Percentiles rank a stretch among this genome's conserved stretches.
Evolutionary conservation across 2,888 invertebrate genomes (phyloP).

Genomic region (Agrotis segetum): DNA sequence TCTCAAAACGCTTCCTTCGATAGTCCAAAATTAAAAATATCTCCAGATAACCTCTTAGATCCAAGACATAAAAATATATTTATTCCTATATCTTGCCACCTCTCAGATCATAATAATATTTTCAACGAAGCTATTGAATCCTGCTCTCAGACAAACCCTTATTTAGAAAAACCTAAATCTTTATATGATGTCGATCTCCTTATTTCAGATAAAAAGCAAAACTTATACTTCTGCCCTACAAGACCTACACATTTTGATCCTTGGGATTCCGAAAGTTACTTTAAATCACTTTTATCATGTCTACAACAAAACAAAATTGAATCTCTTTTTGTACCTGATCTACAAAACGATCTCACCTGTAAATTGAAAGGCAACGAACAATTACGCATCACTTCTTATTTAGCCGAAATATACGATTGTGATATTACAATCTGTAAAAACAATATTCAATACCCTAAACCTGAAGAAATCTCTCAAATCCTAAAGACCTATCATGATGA

Average conservation of each 20-base stretch:
- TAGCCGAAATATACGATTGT: slow-evolving; percentile 65
- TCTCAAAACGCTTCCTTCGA: slow-evolving; percentile 48
- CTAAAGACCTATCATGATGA: slow-evolving; percentile 67
- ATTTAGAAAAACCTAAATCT: slow-evolving; percentile 56
- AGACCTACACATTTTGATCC: slow-evolving; percentile 63
- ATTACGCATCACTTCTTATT: slow-evolving; percentile 59
- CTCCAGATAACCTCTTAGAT: slow-evolving; percentile 33
- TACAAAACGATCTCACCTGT: slow-evolving; percentile 59
- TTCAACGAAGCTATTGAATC: slow-evolving; percentile 60
- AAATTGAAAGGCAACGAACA: slow-evolving; percentile 56
- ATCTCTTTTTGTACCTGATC: slow-evolving; percentile 59
- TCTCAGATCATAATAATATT: slow-evolving; percentile 53
- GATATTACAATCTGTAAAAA: slow-evolving; percentile 65
- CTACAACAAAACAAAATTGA: slow-evolving; percentile 57
- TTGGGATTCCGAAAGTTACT: slow-evolving; percentile 69
- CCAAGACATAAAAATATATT: slow-evolving; percentile 66
- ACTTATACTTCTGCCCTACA: slow-evolving; percentile 50
- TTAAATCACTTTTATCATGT: slow-evolving; percentile 64
- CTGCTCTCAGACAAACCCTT: slow-evolving; percentile 61
- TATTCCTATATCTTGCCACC: slow-evolving; percentile 20
- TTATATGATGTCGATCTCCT: slow-evolving; percentile 62
- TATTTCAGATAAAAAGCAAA: slow-evolving; percentile 64
- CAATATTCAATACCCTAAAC: slow-evolving; percentile 55
- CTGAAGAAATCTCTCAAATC: slow-evolving; percentile 66
- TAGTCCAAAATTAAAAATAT: background rate